A percentile compares a stretch with the other conserved stretches of the same genome.
These are phyloP conservation scores for Labia minor DNA, from an alignment of 2,888 invertebrate genomes.

Conservation along the genomic window DNA sequence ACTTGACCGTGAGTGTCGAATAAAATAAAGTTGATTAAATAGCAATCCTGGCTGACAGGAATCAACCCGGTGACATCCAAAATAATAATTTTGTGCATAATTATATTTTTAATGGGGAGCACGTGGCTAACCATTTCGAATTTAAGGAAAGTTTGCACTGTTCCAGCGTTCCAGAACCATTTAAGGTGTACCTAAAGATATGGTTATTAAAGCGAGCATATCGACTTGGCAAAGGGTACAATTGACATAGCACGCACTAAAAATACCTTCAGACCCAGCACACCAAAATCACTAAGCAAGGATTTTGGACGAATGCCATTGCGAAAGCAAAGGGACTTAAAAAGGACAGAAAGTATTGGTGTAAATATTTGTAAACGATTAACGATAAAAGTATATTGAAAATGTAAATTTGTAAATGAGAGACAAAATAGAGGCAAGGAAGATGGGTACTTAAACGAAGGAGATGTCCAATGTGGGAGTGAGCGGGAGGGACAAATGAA, in stretches of 20 bases:
- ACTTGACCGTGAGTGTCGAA: background rate
- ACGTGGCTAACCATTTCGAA: background rate
- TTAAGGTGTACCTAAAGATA: background rate
- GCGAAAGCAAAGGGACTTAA: background rate
- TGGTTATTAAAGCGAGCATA: background rate
- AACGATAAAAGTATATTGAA: too few species aligned
- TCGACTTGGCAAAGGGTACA: background rate
- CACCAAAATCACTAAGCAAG: constrained; percentile 4
- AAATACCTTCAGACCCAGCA: constrained; percentile 1
- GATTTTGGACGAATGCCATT: background rate
- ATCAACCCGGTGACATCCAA: background rate
- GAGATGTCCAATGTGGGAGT: too few species aligned
- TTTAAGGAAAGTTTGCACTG: background rate
- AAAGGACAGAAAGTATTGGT: too few species aligned
- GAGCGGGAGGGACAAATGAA: background rate
- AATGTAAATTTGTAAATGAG: too few species aligned
- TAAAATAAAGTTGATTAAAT: background rate
- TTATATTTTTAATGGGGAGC: background rate
- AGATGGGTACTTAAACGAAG: too few species aligned
- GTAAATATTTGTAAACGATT: too few species aligned
- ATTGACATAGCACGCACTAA: constrained; percentile 7
- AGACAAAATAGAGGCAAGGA: too few species aligned
- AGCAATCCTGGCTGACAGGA: background rate
- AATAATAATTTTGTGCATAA: background rate
- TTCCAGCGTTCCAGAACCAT: background rate